These are phyloP conservation scores for Azorinus chamasolen DNA, from an alignment of 2,888 invertebrate genomes.

Conservation along the genomic window DNA sequence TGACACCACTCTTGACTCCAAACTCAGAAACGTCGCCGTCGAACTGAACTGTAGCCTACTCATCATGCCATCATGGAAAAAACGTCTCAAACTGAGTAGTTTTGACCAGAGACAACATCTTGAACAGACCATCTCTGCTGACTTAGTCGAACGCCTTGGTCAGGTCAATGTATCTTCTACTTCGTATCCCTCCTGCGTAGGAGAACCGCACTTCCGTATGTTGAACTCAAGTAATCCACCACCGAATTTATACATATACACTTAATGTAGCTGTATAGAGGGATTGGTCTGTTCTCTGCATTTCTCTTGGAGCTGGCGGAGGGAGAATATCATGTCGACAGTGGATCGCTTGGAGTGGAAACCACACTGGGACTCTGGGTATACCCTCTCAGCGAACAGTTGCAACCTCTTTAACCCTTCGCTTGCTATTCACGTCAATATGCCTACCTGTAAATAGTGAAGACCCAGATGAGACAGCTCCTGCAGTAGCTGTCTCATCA, in stretches of 20 bases:
- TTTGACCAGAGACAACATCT: slow-evolving; percentile 24
- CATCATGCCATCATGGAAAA: slow-evolving; percentile 29
- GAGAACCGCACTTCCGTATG: too few species aligned
- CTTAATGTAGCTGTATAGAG: too few species aligned
- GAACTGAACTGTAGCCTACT: too few species aligned
- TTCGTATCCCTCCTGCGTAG: too few species aligned
- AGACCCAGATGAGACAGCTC: too few species aligned
- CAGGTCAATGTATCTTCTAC: slow-evolving; percentile 58
- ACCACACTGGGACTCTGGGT: slow-evolving; percentile 60
- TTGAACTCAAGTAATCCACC: too few species aligned
- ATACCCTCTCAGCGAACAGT: slow-evolving; percentile 39
- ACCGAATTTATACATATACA: too few species aligned
- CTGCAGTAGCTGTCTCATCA: too few species aligned
- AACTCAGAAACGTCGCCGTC: too few species aligned
- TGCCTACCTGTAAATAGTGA: too few species aligned
- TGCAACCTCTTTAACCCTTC: slow-evolving; percentile 26
- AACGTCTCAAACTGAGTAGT: slow-evolving; percentile 28
- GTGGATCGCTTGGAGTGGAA: slow-evolving; percentile 25
- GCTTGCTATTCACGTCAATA: too few species aligned
- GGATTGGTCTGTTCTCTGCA: too few species aligned
- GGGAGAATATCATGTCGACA: slow-evolving; percentile 46
- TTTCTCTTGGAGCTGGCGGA: slow-evolving; percentile 25
- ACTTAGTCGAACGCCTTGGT: slow-evolving; percentile 50
- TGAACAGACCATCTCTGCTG: slow-evolving; percentile 42
- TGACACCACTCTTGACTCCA: background rate